Percentiles rank a stretch among this genome's conserved stretches.
These are phyloP conservation scores for Myxocyprinus asiaticus DNA, from an alignment of 2,113 vertebrate species.

Conservation along the genomic window DNA sequence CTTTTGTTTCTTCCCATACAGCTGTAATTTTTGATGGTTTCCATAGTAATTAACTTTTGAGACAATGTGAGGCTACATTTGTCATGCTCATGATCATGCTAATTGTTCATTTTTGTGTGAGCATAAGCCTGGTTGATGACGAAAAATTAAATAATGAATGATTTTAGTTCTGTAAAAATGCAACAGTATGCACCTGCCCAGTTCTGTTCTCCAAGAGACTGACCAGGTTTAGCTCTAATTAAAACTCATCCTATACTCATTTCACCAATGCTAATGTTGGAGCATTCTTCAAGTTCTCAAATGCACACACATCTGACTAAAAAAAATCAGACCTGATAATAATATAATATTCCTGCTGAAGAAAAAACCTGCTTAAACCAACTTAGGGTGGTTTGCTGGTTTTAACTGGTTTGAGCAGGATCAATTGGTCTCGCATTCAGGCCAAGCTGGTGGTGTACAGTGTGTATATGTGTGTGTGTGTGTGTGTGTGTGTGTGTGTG, in stretches of 20 bases:
- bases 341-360: no score
- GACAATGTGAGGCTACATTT: slow-evolving; percentile 5
- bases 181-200: background rate
- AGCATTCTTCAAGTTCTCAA: background rate
- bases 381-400: no score
- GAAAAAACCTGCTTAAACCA: no score
- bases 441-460: no score
- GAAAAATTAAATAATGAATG: background rate
- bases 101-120: slow-evolving; percentile 1
- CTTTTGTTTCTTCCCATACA: background rate
- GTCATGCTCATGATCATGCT: background rate
- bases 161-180: background rate
- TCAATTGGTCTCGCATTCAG: no score
- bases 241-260: background rate
- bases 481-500: no score
- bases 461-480: no score
- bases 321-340: no score
- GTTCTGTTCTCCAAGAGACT: background rate
- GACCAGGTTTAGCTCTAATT: background rate
- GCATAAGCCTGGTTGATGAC: background rate
- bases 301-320: no score
- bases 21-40: background rate
- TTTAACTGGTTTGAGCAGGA: no score
- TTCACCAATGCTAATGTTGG: background rate
- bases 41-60: slow-evolving; percentile 9